phyloP scores from a whole-genome alignment of 2,888 invertebrate genomes.

The Heliconius erato region DNA sequence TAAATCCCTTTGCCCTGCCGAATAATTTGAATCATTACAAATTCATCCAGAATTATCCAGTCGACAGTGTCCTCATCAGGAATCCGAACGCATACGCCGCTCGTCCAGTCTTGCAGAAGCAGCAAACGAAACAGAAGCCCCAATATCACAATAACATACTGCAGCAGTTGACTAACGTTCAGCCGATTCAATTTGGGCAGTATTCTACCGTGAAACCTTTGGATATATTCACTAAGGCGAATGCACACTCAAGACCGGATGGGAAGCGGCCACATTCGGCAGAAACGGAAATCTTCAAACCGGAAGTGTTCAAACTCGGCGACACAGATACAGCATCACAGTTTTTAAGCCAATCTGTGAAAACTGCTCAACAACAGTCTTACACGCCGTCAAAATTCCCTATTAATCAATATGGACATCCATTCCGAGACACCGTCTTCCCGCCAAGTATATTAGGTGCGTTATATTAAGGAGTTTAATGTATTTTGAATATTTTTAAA shows the following conservation, averaged over 20 bases:
- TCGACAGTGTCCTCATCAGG: slow-evolving; percentile 73
- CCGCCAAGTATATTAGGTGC: slow-evolving; percentile 79
- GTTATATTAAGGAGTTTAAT: neutral
- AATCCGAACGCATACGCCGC: slow-evolving; percentile 75
- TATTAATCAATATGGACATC: slow-evolving; percentile 56
- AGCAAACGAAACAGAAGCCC: slow-evolving; percentile 73
- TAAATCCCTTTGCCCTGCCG: slow-evolving; percentile 77
- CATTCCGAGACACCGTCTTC: slow-evolving; percentile 71
- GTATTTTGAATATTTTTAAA: no score
- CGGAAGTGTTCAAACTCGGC: slow-evolving; percentile 76
- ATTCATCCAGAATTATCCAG: slow-evolving; percentile 75
- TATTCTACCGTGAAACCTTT: slow-evolving; percentile 72
- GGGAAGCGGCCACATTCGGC: slow-evolving; percentile 57
- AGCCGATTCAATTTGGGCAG: slow-evolving; percentile 75
- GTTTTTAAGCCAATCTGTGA: slow-evolving; percentile 72
- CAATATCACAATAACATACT: slow-evolving; percentile 68
- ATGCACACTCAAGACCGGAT: slow-evolving; percentile 69
- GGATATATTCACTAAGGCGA: slow-evolving; percentile 72
- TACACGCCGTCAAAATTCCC: slow-evolving; percentile 39
- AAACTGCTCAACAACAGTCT: slow-evolving; percentile 77
- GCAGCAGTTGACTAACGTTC: slow-evolving; percentile 75
- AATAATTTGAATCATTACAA: slow-evolving; percentile 75
- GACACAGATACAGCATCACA: slow-evolving; percentile 76
- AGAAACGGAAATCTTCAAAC: slow-evolving; percentile 74
- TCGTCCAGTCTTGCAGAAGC: slow-evolving; percentile 73